Percentiles rank a stretch among this genome's conserved stretches.
Conservation (phyloP, 37 sponge, comb jelly and placozoan species). For the Axinella damicornis region DNA sequence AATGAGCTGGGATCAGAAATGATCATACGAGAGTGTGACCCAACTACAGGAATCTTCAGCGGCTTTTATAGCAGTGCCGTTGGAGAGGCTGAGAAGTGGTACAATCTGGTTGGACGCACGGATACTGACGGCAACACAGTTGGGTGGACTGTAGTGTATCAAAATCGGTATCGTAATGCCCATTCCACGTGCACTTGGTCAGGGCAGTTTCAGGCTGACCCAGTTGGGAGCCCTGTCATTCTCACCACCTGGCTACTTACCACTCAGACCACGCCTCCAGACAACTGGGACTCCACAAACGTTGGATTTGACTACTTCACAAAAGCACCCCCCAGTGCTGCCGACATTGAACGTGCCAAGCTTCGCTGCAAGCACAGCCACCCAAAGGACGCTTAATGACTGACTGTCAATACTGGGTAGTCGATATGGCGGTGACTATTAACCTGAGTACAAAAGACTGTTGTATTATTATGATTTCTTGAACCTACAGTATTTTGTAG, state of each 20-base stretch:
- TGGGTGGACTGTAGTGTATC: slow-evolving; percentile 1
- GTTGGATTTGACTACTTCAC: slow-evolving; percentile 8
- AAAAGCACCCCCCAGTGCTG: background rate
- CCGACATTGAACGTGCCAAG: background rate
- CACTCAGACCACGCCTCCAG: background rate
- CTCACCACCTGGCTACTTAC: slow-evolving; percentile 11
- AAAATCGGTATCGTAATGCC: background rate
- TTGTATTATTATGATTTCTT: too few relatives aligned
- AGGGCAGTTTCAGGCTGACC: background rate
- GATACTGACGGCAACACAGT: background rate
- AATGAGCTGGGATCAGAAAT: background rate
- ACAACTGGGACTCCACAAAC: background rate
- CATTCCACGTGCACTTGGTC: slow-evolving; percentile 10
- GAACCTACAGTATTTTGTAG: too few relatives aligned
- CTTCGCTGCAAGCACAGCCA: slow-evolving; percentile 5
- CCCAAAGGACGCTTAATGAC: slow-evolving; percentile 12
- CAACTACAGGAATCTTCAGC: background rate
- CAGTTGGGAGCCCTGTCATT: background rate
- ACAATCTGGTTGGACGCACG: background rate
- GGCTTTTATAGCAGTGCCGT: background rate
- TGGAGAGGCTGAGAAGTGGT: slow-evolving; percentile 8
- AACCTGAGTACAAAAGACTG: too few relatives aligned
- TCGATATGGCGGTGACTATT: too few relatives aligned
- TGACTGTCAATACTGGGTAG: too few relatives aligned
- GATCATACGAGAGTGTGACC: background rate